Base-by-base conservation (phyloP, 2,888 invertebrate genomes). In the Lordiphosa fenestrarum region DNA sequence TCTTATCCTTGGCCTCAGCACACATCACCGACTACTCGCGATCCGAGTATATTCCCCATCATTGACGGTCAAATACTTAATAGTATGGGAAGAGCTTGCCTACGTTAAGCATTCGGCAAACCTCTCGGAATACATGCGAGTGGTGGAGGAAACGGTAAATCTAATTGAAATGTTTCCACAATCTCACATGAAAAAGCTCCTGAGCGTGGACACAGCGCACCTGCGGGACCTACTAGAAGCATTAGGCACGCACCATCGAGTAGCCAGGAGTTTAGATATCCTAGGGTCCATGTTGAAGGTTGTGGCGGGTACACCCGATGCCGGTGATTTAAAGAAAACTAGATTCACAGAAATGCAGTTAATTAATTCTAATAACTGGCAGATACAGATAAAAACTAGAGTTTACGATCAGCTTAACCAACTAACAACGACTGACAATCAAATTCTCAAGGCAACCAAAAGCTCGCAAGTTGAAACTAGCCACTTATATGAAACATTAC, bases 21-120 rank as follows among this genome's bases (percentile, higher is more conserved):
- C 51, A 48, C 35, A 15, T 55, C 12, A 52, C 53, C 35, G 49
- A 57, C 37, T 57, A 57, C 25, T 21, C 25, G 30, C 51, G 21
- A 7, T 52, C 51, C 41, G 52, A 48, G 13, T 62, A 50, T 15
- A 62, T 61, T 33, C n/a, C 48, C 42, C 48, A 48, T 60, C 40
- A 38, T 51, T 7, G 15, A 15, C 15, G 15, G 2, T 2, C 15
- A 15, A 15, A 15, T 15, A 1, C 15, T n/a, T n/a, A n/a, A n/a
- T 15, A 15, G 15, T 15, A 15, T 15, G 15, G 15, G 15, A 15
- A 15, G 15, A 15, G 15, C 2, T 15, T 15, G 15, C 15, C 15
- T 15, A 15, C 15, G 15, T 15, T 15, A 15, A 15, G 2, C 15
- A 15, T 15, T 15, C 15, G 15, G 15, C 15, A 15, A 15, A 15